Evolutionary conservation across 2,888 invertebrate genomes (phyloP), one percentile per base, ranked within the genome.

Genomic region (Hartigia nigra): DNA sequence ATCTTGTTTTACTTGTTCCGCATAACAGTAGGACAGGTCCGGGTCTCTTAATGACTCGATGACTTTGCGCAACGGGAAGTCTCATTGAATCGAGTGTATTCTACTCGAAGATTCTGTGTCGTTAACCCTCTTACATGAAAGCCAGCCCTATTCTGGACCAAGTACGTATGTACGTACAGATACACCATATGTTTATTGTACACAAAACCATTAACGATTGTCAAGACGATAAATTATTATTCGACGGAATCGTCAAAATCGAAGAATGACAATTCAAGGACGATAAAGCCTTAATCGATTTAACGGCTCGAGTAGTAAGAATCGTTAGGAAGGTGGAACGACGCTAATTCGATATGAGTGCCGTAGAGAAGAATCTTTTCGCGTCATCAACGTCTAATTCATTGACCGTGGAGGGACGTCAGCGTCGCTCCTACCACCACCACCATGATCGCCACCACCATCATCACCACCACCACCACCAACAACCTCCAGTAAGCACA

Each of bases 331-430:
- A 72, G 72, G 55, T 55, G 23, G 55, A 55, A 72, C 72, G 72
- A 72, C 72, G 72, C 34, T 72, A 72, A 72, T 72, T 72, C 34
- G 72, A 72, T 72, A 72, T 55, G 72, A 72, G 72, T 72, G 72
- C 32, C 31, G 34, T 72, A 12, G 32, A 72, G 72, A 32, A 12
- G 72, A 72, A 72, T 72, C 72, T 81, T 86, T 84, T 82, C 84
- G 84, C 82, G 83, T 87, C 87, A 86, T 87, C 86, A 86, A 85
- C 84, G 87, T 89, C 86, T 85, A 85, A 88, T 88, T 87, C 88
- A 87, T 88, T 86, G 86, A 81, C 74, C 81, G 79, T 69, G 69
- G 35, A 69, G 74, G 69, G 31, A 34, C 35, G 32, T n/a, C 12
- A 35, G 31, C 70, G 55, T 69, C 69, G 34, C 14, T 69, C 37